phyloP scores from a whole-genome alignment of 2,888 invertebrate genomes.

The Mactromeris polynyma region DNA sequence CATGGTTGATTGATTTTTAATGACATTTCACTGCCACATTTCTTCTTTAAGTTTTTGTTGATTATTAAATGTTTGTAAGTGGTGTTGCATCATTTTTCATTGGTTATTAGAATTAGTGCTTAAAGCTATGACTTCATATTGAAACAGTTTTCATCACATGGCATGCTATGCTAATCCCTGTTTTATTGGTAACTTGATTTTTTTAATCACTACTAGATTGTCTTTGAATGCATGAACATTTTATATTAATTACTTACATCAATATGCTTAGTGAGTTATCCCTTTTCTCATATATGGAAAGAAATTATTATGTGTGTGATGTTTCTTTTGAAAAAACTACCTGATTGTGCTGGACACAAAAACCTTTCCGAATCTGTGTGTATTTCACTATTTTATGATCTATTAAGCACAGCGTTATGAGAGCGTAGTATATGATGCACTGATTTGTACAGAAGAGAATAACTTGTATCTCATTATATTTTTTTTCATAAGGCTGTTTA shows the following conservation, averaged over 20 bases:
- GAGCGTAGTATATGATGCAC: background rate
- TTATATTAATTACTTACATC: background rate
- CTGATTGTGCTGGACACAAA: background rate
- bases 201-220: background rate
- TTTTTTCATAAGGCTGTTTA: background rate
- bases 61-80: conserved; percentile 12
- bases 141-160: background rate
- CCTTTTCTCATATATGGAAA: background rate
- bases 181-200: background rate
- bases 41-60: background rate
- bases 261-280: background rate
- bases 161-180: background rate
- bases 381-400: background rate
- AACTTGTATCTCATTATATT: background rate
- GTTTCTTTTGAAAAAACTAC: background rate
- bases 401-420: background rate
- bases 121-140: background rate
- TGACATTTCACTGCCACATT: background rate
- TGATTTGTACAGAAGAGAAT: background rate
- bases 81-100: conserved; percentile 12
- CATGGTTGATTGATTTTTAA: background rate
- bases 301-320: background rate
- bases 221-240: background rate
- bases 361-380: background rate
- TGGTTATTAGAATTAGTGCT: conserved; percentile 2